Conservation (phyloP, 2,888 invertebrate genomes). For the Torymus auratus region DNA sequence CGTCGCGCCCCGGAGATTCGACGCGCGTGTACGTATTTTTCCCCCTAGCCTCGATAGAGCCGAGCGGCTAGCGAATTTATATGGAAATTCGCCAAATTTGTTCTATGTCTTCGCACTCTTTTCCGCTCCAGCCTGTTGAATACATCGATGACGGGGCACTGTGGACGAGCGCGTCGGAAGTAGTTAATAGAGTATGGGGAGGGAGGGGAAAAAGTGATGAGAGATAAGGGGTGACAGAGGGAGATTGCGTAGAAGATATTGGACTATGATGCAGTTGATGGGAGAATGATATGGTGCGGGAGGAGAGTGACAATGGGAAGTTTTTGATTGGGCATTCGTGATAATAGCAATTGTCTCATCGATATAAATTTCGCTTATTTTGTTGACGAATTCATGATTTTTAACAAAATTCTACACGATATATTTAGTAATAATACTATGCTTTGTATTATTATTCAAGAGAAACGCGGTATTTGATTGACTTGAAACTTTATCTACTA, state of each 20-base stretch:
- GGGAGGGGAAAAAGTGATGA: conserved; percentile 10
- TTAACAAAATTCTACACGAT: no score
- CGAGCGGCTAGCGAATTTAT: conserved; percentile 74
- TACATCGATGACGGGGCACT: conserved; percentile 6
- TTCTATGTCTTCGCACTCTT: conserved; percentile 64
- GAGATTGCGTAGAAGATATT: background rate
- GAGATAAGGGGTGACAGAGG: background rate
- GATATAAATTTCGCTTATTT: no score
- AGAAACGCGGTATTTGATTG: no score
- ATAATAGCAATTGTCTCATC: no score
- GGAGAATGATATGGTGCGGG: background rate
- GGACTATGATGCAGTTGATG: background rate
- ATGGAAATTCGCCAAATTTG: conserved; percentile 76
- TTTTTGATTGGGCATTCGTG: no score
- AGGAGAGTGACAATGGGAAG: no score
- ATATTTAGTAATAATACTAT: no score
- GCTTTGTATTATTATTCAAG: no score
- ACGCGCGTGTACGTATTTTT: background rate
- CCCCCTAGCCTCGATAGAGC: no score
- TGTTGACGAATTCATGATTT: no score
- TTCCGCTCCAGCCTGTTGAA: conserved; percentile 13
- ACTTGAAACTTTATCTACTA: no score
- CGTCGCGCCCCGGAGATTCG: conserved; percentile 50
- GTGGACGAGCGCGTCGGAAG: background rate
- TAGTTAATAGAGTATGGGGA: background rate